Evolutionary conservation across 2,888 invertebrate species (phyloP).

Genomic region (Cotesia congregata): DNA sequence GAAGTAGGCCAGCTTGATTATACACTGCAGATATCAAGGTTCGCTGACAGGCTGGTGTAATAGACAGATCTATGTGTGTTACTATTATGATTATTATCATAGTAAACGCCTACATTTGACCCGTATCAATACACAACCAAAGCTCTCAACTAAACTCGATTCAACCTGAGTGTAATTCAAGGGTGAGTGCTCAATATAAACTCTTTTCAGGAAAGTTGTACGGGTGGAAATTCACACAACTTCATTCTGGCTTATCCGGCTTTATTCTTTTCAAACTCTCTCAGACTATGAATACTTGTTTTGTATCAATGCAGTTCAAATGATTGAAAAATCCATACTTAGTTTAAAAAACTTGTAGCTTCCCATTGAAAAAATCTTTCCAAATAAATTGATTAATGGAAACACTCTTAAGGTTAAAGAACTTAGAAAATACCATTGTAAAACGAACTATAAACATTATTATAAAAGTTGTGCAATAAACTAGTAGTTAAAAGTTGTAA

Average conservation of each 20-base stretch:
- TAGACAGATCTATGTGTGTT: not conserved
- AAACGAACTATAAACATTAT: not conserved
- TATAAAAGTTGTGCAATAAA: not conserved
- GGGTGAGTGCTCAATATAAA: constrained; percentile 14
- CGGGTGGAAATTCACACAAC: constrained; percentile 30
- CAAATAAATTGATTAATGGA: not conserved
- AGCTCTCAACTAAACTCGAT: constrained; percentile 7
- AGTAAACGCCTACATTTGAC: constrained; percentile 17
- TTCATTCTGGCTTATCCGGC: constrained; percentile 17
- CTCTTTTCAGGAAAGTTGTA: constrained; percentile 26
- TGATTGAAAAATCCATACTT: too few species aligned
- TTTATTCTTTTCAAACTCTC: not conserved
- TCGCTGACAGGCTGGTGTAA: constrained; percentile 15
- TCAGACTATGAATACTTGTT: too few species aligned
- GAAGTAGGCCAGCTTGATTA: not conserved
- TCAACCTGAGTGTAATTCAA: constrained; percentile 4
- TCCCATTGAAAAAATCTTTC: too few species aligned
- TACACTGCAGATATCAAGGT: constrained; percentile 15
- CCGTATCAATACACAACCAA: constrained; percentile 18
- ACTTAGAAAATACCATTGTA: not conserved
- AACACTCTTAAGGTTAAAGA: not conserved
- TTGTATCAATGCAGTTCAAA: too few species aligned
- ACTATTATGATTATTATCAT: not conserved
- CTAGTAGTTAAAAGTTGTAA: not conserved
- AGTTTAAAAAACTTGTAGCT: too few species aligned